Evolutionary conservation across 2,888 invertebrate genomes (phyloP), one percentile per base, ranked within the genome.

Genomic region (Drosophila tripunctata): DNA sequence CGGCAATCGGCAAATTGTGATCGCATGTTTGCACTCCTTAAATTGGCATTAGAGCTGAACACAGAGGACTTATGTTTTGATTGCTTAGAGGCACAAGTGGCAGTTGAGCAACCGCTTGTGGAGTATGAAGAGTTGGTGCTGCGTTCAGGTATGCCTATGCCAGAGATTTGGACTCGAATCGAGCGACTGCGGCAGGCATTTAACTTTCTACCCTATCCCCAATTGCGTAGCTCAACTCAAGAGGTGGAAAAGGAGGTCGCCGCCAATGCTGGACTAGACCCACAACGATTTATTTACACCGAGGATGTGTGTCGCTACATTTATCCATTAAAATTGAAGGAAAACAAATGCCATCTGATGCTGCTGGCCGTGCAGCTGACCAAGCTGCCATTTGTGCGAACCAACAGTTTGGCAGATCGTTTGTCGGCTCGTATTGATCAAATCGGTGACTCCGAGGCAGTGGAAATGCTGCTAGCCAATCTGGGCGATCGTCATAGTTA

Each of bases 1-100:
- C 93, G 94, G 50, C 96, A 96, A 84, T 94, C 94, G 5, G 96
- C 96, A 1, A 92, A 95, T 60, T 94, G 94, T 93, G 96, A 96
- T 91, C 94, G 94, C 82, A 93, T 96, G 82, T 95, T 95, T 93
- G 94, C 94, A 67, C 91, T 95, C 31, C 90, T 96, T 43, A 93
- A 94, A 87, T 91, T 96, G 87, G 94, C 94, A 80, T 91, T 95
- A 24, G 94, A 94, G 72, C 91, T 96, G 73, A 95, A 95, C 92
- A 92, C 95, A 67, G 92, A 93, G 0, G 89, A 89, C 0, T 83
- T 91, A 62, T 90, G 80, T 80, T 90, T 92, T 58, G 85, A 89
- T 24, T 88, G 77, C 31, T 66, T 90, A 14, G 79, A 78, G 52
- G 90, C 90, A 0, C 35, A 67, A 0, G 88, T 87, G 1, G 72